phyloP scores from a whole-genome alignment of 2,113 vertebrate species.

The Silurus asotus region DNA sequence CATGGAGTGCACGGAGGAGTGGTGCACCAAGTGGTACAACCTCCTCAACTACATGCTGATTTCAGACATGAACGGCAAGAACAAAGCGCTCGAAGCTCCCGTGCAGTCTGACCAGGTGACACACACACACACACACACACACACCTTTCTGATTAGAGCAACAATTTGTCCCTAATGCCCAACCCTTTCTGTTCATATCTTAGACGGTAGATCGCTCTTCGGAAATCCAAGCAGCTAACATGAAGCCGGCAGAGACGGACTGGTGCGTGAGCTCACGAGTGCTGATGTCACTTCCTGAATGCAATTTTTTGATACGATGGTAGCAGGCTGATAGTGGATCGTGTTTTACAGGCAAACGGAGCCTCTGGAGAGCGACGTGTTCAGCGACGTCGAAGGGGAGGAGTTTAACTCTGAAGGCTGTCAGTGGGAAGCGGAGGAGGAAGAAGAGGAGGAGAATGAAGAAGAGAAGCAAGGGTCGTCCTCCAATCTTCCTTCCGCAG shows the following conservation, averaged over 20 bases:
- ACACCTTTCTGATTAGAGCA: not conserved
- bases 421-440: conserved; percentile 61
- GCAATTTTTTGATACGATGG: no score
- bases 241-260: conserved; percentile 65
- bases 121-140: conserved; percentile 45
- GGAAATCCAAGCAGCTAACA: conserved; percentile 70
- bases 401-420: conserved; percentile 65
- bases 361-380: conserved; percentile 70
- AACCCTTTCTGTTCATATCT: conserved; percentile 27
- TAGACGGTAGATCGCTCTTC: conserved; percentile 78
- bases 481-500: not conserved
- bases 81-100: conserved; percentile 59
- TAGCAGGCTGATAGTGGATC: not conserved
- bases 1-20: conserved; percentile 79
- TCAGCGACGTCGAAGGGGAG: conserved; percentile 65
- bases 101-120: conserved; percentile 66
- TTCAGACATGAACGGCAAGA: conserved; percentile 75
- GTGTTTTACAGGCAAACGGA: conserved; percentile 42
- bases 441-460: conserved; percentile 36
- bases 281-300: not conserved
- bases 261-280: conserved; percentile 72
- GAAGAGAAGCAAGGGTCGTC: not conserved
- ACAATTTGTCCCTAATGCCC: not conserved
- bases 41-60: conserved; percentile 84
- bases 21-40: conserved; percentile 89